A percentile compares a stretch with the other conserved stretches of the same genome.
Conservation (phyloP, 2,797 vertebrate species). For the Acanthornis magna region DNA sequence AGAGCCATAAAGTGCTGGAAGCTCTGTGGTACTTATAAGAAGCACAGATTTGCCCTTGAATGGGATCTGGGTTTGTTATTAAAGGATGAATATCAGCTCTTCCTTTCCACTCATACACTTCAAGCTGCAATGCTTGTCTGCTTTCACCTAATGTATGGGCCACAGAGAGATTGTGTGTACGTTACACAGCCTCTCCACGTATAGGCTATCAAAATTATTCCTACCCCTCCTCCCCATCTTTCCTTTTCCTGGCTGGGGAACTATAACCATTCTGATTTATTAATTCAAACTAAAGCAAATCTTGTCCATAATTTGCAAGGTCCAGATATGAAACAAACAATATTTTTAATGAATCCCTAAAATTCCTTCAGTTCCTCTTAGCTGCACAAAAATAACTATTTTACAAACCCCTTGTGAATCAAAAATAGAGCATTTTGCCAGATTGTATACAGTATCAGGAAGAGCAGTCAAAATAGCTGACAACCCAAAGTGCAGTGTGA, state of each 20-base stretch:
- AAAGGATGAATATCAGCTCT: background rate
- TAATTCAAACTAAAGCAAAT: background rate
- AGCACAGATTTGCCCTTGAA: background rate
- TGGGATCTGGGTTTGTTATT: background rate
- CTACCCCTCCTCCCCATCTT: background rate
- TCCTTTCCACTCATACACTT: background rate
- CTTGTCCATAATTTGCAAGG: background rate
- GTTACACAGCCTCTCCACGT: background rate
- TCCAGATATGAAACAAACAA: background rate
- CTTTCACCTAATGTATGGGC: background rate
- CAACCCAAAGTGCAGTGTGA: background rate
- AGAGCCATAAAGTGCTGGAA: background rate
- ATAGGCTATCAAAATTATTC: background rate
- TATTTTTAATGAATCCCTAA: slow-evolving; percentile 2
- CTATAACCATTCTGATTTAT: background rate
- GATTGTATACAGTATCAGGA: background rate
- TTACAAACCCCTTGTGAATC: background rate
- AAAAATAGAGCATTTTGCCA: slow-evolving; percentile 8
- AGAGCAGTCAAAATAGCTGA: slow-evolving; percentile 4
- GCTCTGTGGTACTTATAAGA: background rate
- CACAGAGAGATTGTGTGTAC: background rate
- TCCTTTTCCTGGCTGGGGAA: background rate
- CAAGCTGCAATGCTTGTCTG: background rate
- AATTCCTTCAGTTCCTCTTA: background rate
- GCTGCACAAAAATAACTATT: background rate